Percentiles rank a stretch among this genome's conserved stretches.
Evolutionary conservation across 2,888 invertebrate species (phyloP).

Genomic region (Brenthis daphne): DNA sequence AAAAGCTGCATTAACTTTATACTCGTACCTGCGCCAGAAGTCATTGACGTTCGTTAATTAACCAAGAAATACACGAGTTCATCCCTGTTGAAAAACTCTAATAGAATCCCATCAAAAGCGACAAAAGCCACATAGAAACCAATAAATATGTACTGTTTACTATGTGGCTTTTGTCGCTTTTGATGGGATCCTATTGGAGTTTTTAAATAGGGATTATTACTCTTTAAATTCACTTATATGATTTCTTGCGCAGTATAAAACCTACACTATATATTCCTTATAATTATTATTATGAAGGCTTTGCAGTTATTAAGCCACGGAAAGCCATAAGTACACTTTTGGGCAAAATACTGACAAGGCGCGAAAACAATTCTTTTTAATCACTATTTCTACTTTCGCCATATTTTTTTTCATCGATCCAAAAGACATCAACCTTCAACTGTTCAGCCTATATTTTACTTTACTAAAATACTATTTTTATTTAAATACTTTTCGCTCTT

Average conservation of each 20-base stretch:
- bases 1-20: slow-evolving; percentile 27
- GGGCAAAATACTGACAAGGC: slow-evolving; percentile 37
- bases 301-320: slow-evolving; percentile 25
- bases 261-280: slow-evolving; percentile 16
- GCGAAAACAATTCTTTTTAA: slow-evolving; percentile 9
- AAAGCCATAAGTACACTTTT: slow-evolving; percentile 35
- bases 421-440: slow-evolving; percentile 12
- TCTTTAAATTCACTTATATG: not conserved
- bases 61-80: not conserved
- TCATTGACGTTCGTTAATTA: slow-evolving; percentile 1
- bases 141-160: too few species aligned
- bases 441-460: slow-evolving; percentile 11
- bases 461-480: slow-evolving; percentile 8
- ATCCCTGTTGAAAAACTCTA: not conserved
- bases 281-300: slow-evolving; percentile 26
- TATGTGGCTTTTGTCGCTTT: too few species aligned
- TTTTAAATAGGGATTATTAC: not conserved
- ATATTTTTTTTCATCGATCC: not conserved
- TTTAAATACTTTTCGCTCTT: not conserved
- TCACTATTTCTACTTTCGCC: slow-evolving; percentile 5
- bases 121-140: too few species aligned
- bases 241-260: slow-evolving; percentile 21
- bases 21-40: slow-evolving; percentile 14
- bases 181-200: too few species aligned
- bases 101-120: too few species aligned